phyloP scores from a whole-genome alignment of 2,113 vertebrate species.

The Aphyosemion australe region DNA sequence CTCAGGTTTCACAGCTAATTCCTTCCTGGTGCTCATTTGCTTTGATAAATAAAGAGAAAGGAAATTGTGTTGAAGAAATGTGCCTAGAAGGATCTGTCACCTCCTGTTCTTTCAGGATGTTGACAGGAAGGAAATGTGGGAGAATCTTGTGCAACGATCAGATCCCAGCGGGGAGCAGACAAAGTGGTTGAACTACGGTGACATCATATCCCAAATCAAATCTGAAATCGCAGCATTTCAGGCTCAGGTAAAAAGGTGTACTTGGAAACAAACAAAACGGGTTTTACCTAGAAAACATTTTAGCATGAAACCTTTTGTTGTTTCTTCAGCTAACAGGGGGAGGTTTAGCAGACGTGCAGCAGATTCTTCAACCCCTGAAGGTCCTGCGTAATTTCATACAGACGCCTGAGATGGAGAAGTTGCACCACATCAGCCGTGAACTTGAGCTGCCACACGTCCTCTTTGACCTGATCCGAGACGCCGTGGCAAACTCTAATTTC shows the following conservation, averaged over 20 bases:
- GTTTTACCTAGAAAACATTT: neutral
- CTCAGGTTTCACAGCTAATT: too few species aligned
- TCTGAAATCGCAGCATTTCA: conserved; percentile 73
- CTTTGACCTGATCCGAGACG: conserved; percentile 76
- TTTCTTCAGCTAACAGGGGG: conserved; percentile 80
- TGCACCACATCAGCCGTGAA: conserved; percentile 71
- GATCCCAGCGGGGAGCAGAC: conserved; percentile 69
- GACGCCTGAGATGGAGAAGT: conserved; percentile 69
- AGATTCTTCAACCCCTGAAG: conserved; percentile 77
- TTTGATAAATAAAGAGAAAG: neutral
- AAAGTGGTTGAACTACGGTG: conserved; percentile 66
- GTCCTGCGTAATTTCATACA: conserved; percentile 81
- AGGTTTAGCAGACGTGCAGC: conserved; percentile 72
- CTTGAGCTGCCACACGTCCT: conserved; percentile 80
- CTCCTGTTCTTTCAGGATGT: conserved; percentile 70
- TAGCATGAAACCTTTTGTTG: neutral
- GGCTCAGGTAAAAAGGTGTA: conserved; percentile 78
- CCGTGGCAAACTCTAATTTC: conserved; percentile 70
- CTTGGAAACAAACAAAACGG: too few species aligned
- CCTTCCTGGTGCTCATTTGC: too few species aligned
- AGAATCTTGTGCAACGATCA: conserved; percentile 69
- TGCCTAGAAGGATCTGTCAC: neutral
- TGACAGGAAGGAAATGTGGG: conserved; percentile 86
- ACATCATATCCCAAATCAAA: conserved; percentile 76
- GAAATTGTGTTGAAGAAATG: neutral